These are phyloP conservation scores for Conopomorpha cramerella DNA, from an alignment of 1,140 invertebrate species.

Conservation along the genomic window DNA sequence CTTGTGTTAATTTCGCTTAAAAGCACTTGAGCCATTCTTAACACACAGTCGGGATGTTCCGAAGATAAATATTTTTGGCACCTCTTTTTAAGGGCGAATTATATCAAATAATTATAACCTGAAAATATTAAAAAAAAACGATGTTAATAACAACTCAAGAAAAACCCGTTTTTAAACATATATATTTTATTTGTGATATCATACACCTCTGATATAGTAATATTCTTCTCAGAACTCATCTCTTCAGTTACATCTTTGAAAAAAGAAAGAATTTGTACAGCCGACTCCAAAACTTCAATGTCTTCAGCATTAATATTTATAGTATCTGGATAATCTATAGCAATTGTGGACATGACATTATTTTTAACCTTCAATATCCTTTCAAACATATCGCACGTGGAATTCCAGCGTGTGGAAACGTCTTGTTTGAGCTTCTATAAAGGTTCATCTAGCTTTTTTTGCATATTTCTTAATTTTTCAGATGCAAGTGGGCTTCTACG, in stretches of 20 bases:
- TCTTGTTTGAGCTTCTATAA: constrained; percentile 12
- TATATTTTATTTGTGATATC: constrained; percentile 1
- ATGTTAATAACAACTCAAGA: too few species aligned
- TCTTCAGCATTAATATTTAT: constrained; percentile 2
- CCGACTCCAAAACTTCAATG: not conserved
- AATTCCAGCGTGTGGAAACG: constrained; percentile 12
- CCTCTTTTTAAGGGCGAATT: too few species aligned
- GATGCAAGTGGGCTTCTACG: not conserved
- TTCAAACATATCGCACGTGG: constrained; percentile 11
- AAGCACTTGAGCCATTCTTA: too few species aligned
- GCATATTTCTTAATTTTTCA: constrained; percentile 3
- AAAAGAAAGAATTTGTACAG: not conserved
- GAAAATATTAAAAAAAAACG: too few species aligned
- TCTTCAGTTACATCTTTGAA: constrained; percentile 8
- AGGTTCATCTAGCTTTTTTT: constrained; percentile 4
- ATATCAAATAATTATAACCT: too few species aligned
- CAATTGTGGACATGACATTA: constrained; percentile 3
- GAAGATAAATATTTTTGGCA: too few species aligned
- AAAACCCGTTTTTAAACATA: too few species aligned
- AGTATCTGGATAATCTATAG: not conserved
- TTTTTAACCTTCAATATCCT: constrained; percentile 8
- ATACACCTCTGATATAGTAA: constrained; percentile 7
- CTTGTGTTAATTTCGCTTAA: too few species aligned
- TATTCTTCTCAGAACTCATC: constrained; percentile 6
- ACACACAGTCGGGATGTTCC: too few species aligned